Percentiles rank a stretch among this genome's conserved stretches.
phyloP scores from a whole-genome alignment of 35 echinoderm and acorn worm genomes.

The Lytechinus pictus region DNA sequence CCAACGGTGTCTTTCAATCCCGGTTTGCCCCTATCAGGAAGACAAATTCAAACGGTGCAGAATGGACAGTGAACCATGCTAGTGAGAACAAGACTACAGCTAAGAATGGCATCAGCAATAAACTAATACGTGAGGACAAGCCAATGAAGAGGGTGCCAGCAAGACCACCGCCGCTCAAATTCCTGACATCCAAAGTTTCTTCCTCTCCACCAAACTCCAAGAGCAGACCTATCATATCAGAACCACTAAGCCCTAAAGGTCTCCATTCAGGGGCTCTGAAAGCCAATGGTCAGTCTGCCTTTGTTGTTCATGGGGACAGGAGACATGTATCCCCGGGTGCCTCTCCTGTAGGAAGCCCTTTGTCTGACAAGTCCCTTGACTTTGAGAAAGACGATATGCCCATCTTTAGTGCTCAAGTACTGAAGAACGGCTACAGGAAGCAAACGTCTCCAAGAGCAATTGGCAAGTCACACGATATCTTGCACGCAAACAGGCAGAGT shows the following conservation, averaged over 20 bases:
- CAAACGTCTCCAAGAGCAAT: constrained; percentile 6
- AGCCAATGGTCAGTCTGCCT: constrained; percentile 26
- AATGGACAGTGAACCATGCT: background rate
- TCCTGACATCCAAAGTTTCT: constrained; percentile 19
- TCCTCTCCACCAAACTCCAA: constrained; percentile 26
- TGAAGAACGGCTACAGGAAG: constrained; percentile 43
- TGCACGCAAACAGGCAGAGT: constrained; percentile 9
- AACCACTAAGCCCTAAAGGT: constrained; percentile 27
- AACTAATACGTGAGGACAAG: background rate
- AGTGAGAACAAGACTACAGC: constrained; percentile 22
- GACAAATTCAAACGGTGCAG: background rate
- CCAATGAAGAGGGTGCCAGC: constrained; percentile 49
- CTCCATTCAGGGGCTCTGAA: constrained; percentile 26
- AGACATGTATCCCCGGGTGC: constrained; percentile 1
- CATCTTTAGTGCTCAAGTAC: constrained; percentile 42
- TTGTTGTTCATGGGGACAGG: constrained; percentile 41
- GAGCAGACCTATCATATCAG: constrained; percentile 30
- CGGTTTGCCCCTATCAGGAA: constrained; percentile 31
- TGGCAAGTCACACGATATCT: background rate
- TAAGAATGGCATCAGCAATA: background rate
- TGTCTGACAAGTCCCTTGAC: constrained; percentile 42
- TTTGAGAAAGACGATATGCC: constrained; percentile 49
- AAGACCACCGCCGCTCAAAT: constrained; percentile 17
- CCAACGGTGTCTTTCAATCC: constrained; percentile 8
- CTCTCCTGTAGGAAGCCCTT: constrained; percentile 30